Evolutionary conservation across 2,888 invertebrate genomes (phyloP).

Genomic region (Ormyrus labotus): DNA sequence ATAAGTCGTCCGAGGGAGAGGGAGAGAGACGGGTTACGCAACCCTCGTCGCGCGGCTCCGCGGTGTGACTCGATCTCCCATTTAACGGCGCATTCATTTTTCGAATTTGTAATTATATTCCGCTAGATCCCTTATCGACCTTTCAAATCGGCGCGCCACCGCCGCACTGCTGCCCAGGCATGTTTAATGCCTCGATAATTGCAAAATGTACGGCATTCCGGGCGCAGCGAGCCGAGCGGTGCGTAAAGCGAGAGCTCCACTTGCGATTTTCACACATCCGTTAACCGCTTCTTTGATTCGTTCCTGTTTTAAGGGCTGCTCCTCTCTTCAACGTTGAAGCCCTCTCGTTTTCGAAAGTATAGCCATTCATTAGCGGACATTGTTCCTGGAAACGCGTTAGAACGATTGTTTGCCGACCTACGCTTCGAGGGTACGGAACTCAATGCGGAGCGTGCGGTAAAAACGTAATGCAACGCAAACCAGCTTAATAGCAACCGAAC

Average conservation of each 20-base stretch:
- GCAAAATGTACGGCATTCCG: conserved; percentile 66
- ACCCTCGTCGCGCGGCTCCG: conserved; percentile 8
- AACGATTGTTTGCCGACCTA: too few species aligned
- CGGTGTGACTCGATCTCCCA: conserved; percentile 32
- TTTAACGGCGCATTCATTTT: conserved; percentile 57
- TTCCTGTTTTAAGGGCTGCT: too few species aligned
- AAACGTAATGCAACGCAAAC: too few species aligned
- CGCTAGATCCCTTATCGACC: conserved; percentile 67
- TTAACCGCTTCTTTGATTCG: background rate
- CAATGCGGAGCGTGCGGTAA: too few species aligned
- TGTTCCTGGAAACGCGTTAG: too few species aligned
- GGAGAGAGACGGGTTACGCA: conserved; percentile 31
- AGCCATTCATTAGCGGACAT: too few species aligned
- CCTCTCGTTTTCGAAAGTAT: too few species aligned
- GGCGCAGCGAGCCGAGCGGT: conserved; percentile 22
- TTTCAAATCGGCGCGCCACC: conserved; percentile 65
- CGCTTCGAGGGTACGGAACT: too few species aligned
- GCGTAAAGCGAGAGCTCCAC: conserved; percentile 42
- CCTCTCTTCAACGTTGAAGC: too few species aligned
- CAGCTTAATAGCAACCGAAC: too few species aligned
- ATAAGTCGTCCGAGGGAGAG: conserved; percentile 29
- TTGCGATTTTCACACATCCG: conserved; percentile 46
- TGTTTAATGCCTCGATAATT: conserved; percentile 66
- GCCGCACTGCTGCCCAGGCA: conserved; percentile 55
- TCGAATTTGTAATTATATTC: conserved; percentile 71